These are phyloP conservation scores for Microplitis demolitor DNA, from an alignment of 1,140 invertebrate species.

Conservation along the genomic window DNA sequence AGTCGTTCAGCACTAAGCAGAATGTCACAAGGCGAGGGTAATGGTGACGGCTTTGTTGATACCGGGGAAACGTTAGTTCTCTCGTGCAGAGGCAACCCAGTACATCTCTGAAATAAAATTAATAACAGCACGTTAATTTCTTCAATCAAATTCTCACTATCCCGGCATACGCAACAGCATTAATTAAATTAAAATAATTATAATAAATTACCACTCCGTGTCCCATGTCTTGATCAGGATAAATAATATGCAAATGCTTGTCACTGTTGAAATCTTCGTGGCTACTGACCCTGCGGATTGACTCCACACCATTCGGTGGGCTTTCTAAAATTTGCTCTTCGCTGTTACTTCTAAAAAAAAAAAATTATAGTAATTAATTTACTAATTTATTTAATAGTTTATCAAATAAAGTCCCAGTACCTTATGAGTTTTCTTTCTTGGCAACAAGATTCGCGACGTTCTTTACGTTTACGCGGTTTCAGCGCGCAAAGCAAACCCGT, in stretches of 20 bases:
- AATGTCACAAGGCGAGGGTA: slow-evolving; percentile 49
- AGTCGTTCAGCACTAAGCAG: slow-evolving; percentile 49
- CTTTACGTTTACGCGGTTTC: slow-evolving; percentile 74
- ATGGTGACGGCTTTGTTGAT: slow-evolving; percentile 47
- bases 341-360: slow-evolving; percentile 64
- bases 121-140: not conserved
- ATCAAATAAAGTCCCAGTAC: slow-evolving; percentile 47
- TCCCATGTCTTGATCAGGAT: slow-evolving; percentile 54
- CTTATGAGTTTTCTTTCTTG: slow-evolving; percentile 79
- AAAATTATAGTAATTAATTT: not conserved
- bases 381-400: too few species aligned
- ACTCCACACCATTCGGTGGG: slow-evolving; percentile 51
- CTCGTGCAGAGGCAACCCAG: slow-evolving; percentile 54
- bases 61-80: slow-evolving; percentile 56
- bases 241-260: slow-evolving; percentile 57
- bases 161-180: not conserved
- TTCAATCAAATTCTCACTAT: too few species aligned
- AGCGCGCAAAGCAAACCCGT: slow-evolving; percentile 47
- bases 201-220: slow-evolving; percentile 51
- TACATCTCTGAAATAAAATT: slow-evolving; percentile 45
- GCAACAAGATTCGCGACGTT: slow-evolving; percentile 72
- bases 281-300: slow-evolving; percentile 68
- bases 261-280: slow-evolving; percentile 69
- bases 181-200: slow-evolving; percentile 10
- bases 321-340: slow-evolving; percentile 66